Conservation (phyloP, 2,113 vertebrate genomes). For the Platichthys stellatus region DNA sequence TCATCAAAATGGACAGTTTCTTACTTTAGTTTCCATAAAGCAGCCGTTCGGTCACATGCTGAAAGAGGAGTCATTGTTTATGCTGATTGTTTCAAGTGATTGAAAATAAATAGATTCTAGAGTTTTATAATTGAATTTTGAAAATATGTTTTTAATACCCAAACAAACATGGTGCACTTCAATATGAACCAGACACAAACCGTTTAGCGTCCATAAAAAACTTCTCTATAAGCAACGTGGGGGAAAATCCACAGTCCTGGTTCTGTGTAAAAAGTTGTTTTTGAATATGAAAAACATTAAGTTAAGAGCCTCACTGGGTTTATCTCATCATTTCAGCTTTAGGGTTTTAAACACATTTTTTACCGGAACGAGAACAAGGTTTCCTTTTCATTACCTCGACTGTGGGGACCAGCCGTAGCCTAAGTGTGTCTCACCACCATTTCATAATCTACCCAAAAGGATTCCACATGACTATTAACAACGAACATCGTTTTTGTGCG, state of each 20-base stretch:
- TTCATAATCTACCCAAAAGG: neutral
- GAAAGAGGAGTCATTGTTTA: slow-evolving; percentile 2
- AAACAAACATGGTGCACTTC: no score
- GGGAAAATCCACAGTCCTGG: no score
- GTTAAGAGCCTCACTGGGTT: neutral
- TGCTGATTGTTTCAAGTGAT: neutral
- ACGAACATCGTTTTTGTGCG: neutral
- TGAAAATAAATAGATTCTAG: neutral
- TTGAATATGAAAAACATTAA: neutral
- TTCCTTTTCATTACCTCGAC: neutral
- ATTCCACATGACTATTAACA: neutral
- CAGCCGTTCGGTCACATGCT: neutral
- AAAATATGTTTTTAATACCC: no score
- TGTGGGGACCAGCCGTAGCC: neutral
- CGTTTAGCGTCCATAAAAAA: no score
- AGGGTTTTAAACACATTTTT: neutral
- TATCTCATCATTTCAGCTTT: neutral
- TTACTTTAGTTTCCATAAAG: slow-evolving; percentile 11
- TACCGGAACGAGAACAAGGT: neutral
- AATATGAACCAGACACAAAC: no score
- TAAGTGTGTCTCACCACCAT: neutral
- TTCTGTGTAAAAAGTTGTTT: no score
- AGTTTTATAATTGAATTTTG: neutral
- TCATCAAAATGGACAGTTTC: neutral
- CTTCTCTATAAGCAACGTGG: no score